Base-by-base conservation (phyloP, 2,888 invertebrate genomes). In the Ptychoptera contaminata region DNA sequence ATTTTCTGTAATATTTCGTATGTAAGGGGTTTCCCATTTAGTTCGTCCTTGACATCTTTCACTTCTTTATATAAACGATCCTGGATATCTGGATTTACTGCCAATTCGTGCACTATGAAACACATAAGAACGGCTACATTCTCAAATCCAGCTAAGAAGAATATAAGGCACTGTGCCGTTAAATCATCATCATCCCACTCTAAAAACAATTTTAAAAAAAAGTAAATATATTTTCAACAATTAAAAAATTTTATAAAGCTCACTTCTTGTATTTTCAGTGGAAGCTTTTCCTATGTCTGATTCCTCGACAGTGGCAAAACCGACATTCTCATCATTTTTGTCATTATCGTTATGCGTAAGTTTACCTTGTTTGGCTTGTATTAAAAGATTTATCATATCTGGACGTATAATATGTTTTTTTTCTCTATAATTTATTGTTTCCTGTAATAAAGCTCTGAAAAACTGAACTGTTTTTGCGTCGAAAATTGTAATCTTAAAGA, bases 131-230 rank as follows among this genome's bases (percentile, higher is more conserved):
- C 52, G 0, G 65, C 54, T 1, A 59, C 56, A 0, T 72, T 70
- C 37, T 74, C 74, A 29, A 73, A 74, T 1, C 75, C 74, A 15
- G 72, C 74, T 16, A 72, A 56, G 53, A 74, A 71, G 57, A 74
- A 74, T 0, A 73, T 46, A 6, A 72, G 63, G 12, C 68, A 69
- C 58, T 77, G 76, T 0, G 75, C 72, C 1, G 72, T 68, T 11
- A 77, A 63, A 44, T 75, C 74, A 1, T 68, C 64, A 1, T 68
- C 64, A 8, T 52, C 57, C 63, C 63, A 63, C 16, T 58, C 54
- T 37, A 37, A 37, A 37, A 37, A 37, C 8, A 37, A n/a, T n/a
- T n/a, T n/a, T n/a, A n/a, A n/a, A n/a, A n/a, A n/a, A n/a, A n/a
- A n/a, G n/a, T n/a, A n/a, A n/a, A n/a, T n/a, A n/a, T n/a, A n/a